phyloP scores from a whole-genome alignment of 2,113 vertebrate genomes.

The Malurus elegans region DNA sequence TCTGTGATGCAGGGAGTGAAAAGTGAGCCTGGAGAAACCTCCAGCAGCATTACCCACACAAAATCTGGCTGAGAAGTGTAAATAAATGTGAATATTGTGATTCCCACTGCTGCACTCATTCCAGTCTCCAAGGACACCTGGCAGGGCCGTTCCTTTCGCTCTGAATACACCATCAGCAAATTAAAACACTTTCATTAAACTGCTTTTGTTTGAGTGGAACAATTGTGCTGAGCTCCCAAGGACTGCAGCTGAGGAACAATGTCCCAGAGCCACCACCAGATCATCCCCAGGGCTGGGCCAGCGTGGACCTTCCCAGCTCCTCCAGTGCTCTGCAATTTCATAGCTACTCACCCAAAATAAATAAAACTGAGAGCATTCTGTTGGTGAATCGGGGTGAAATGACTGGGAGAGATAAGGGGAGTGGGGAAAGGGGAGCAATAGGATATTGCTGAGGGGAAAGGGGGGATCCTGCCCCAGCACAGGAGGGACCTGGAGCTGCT shows the following conservation, averaged over 20 bases:
- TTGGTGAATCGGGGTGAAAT: rapidly evolving
- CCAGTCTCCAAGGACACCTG: background rate
- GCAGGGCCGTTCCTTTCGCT: background rate
- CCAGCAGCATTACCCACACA: background rate
- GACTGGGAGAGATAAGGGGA: background rate
- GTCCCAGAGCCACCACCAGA: background rate
- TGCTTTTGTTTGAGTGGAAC: background rate
- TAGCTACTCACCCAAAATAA: background rate
- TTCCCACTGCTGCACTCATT: background rate
- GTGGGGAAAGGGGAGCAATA: background rate
- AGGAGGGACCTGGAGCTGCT: background rate
- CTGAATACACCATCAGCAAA: conserved; percentile 3
- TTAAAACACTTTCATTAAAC: conserved; percentile 14
- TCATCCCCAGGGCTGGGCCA: background rate
- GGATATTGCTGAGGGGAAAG: background rate
- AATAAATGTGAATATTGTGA: background rate
- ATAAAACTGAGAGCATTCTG: background rate
- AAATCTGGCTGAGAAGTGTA: background rate
- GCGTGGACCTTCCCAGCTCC: background rate
- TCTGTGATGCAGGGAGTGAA: rapidly evolving
- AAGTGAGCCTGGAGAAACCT: background rate
- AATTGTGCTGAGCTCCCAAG: background rate
- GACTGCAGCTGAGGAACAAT: background rate
- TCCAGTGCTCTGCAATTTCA: background rate
- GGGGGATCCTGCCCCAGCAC: background rate